Evolutionary conservation across 2,888 invertebrate genomes (phyloP), one percentile per base, ranked within the genome.

Genomic region (Hirtodrosophila duncani): DNA sequence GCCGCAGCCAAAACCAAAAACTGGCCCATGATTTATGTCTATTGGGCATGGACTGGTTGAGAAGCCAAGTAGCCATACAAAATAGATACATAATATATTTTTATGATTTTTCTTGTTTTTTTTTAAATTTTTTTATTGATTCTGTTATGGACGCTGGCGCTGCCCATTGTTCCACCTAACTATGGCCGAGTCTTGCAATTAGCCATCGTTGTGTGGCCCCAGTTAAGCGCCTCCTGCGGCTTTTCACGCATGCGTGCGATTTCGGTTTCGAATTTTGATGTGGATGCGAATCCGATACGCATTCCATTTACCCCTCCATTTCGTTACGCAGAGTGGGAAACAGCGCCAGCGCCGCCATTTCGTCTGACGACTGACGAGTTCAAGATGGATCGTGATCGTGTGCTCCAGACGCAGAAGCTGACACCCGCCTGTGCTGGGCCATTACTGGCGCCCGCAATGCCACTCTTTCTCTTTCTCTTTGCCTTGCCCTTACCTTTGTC

Each of bases 11-110:
- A 44, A 43, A 16, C 27, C 7, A 16, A 14, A 57, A 66, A 63
- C 58, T 61, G 71, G 68, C 51, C 64, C 71, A 75, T 72, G 72
- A 74, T 74, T 74, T 74, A 75, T 72, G 75, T 71, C 69, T 71
- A 68, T 68, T 55, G 64, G 44, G 26, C 50, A 49, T 17, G 63
- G 42, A 26, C 23, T 43, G 33, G 39, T 23, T 48, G 26, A 51
- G 63, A 65, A 70, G 68, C 63, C 74, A 61, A 72, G 71, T 66
- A 74, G 74, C 74, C 50, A 9, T 21, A 41, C 27, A 48, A 21
- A 51, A 37, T 29, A 36, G 27, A 23, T 29, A 23, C 30, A 49
- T 52, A 23, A 27, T 43, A 43, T 45, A 42, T 34, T 23, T 33
- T 4, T 23, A 46, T 43, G 55, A 49, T 55, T 59, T 48, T 31